Evolutionary conservation across 2,888 invertebrate genomes (phyloP), one percentile per base, ranked within the genome.

Genomic region (Spodoptera picta): DNA sequence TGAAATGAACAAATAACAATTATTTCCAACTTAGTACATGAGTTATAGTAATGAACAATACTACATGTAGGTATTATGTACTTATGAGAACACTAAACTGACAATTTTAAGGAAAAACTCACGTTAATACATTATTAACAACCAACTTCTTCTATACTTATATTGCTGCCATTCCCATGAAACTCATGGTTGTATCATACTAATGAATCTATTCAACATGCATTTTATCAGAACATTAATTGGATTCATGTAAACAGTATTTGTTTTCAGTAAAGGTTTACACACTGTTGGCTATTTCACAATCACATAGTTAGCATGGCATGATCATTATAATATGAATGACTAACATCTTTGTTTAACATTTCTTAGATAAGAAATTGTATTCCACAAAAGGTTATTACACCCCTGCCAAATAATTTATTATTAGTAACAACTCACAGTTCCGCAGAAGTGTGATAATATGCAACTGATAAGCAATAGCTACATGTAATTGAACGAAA

Each of bases 381-480:
- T 48, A 27, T 47, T 53, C 12, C 31, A 63, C 44, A 31, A 65
- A 54, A 57, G 72, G 55, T 73, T 68, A 73, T 59, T 73, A 67
- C 52, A 62, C 69, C 56, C 41, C 53, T 53, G 49, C 50, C 53
- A 63, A 68, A 71, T 71, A 65, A 68, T 73, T 53, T 73, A 50
- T 63, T 51, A 24, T 66, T 66, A 60, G 50, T 59, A 52, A 73
- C 65, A 61, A 44, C 42, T 50, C 43, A 53, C 53, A 46, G 57
- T 65, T 55, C 46, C 14, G 9, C 31, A 47, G 43, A 58, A 60
- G 57, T 50, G 24, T 14, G 54, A 65, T 73, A 65, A 66, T 67
- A 54, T 24, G 46, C 46, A 56, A n/a, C 52, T 73, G 73, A 71
- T 73, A 71, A 69, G 49, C 56, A 63, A 60, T 45, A 36, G 36